Evolutionary conservation across 2,113 vertebrate genomes (phyloP).

Genomic region (Mellivora capensis): DNA sequence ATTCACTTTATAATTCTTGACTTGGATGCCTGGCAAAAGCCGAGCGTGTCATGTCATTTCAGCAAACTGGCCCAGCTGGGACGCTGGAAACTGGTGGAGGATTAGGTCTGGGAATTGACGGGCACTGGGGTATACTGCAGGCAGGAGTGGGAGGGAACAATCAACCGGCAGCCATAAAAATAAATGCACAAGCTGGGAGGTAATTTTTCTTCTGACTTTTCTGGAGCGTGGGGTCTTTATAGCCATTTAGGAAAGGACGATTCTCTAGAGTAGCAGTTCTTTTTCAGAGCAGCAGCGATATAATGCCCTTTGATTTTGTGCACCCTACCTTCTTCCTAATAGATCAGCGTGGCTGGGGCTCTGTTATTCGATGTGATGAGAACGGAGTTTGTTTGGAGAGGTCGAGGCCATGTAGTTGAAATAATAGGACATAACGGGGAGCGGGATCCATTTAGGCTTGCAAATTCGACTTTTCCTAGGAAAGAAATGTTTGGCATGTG

Average conservation of each 20-base stretch:
- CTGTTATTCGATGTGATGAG: conserved; percentile 23
- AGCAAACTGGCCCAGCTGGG: conserved; percentile 49
- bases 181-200: conserved; percentile 63
- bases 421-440: background rate
- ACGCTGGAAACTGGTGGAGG: conserved; percentile 33
- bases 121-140: conserved; percentile 28
- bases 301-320: conserved; percentile 50
- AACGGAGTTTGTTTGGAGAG: conserved; percentile 29
- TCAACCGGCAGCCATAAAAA: conserved; percentile 52
- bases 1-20: conserved; percentile 74
- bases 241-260: conserved; percentile 67
- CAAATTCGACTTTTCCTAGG: background rate
- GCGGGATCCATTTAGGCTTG: background rate
- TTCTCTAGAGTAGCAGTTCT: conserved; percentile 65
- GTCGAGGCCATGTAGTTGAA: background rate
- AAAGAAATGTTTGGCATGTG: conserved; percentile 3
- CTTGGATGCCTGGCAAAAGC: conserved; percentile 58
- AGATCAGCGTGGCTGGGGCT: background rate
- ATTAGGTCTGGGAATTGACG: conserved; percentile 66
- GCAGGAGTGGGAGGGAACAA: conserved; percentile 23
- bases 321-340: conserved; percentile 19
- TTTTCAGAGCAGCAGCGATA: conserved; percentile 48
- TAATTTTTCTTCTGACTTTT: conserved; percentile 68
- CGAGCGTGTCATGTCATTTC: conserved; percentile 50
- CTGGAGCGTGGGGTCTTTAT: conserved; percentile 64